phyloP scores from a whole-genome alignment of 1,140 invertebrate genomes.

The Leptinotarsa undecemlineata region DNA sequence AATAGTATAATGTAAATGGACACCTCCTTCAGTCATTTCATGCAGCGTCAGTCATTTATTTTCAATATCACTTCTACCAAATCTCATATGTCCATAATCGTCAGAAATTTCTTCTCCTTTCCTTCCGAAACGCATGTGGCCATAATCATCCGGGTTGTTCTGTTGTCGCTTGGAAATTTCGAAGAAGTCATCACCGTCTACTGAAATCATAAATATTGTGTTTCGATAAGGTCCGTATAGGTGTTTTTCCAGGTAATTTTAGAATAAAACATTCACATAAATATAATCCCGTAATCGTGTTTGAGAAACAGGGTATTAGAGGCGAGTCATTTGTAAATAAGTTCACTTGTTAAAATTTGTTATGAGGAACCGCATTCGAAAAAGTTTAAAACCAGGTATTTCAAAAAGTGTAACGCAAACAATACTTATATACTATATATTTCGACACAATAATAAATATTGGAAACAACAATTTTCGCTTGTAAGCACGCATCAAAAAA shows the following conservation, averaged over 20 bases:
- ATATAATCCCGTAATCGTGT: neutral
- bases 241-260: neutral
- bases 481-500: no score
- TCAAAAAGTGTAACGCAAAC: no score
- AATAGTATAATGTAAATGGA: no score
- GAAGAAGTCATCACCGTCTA: slow-evolving; percentile 63
- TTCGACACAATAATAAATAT: no score
- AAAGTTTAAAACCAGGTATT: no score
- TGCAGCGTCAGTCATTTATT: slow-evolving; percentile 10
- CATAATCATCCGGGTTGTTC: slow-evolving; percentile 65
- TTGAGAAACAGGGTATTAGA: no score
- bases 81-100: slow-evolving; percentile 72
- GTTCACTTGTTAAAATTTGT: no score
- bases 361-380: no score
- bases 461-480: no score
- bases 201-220: slow-evolving; percentile 8
- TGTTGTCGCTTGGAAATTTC: slow-evolving; percentile 59
- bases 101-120: slow-evolving; percentile 61
- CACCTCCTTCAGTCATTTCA: neutral
- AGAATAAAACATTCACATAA: neutral
- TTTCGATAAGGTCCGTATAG: neutral
- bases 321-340: no score
- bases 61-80: slow-evolving; percentile 58
- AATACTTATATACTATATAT: no score
- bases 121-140: slow-evolving; percentile 65